Evolutionary conservation across 2,888 invertebrate genomes (phyloP).

Genomic region (Allolobophora icterica): DNA sequence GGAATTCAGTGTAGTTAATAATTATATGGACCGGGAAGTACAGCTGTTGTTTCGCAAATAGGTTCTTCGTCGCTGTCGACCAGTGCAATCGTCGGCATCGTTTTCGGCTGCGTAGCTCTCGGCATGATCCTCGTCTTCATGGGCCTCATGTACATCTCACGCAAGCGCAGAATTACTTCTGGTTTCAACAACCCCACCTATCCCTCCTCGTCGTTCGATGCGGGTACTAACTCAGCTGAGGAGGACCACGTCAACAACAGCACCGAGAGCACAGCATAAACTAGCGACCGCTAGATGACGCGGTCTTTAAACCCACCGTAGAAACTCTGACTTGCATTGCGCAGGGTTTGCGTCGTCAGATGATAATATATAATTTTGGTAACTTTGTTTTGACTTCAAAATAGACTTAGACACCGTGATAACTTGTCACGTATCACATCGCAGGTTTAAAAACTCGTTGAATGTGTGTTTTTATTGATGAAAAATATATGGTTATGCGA

Average conservation of each 20-base stretch:
- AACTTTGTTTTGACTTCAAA: not conserved
- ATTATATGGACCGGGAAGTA: not conserved
- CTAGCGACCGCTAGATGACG: not conserved
- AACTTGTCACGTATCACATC: not conserved
- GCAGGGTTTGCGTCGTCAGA: not conserved
- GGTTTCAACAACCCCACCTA: not conserved
- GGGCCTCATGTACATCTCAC: constrained; percentile 17
- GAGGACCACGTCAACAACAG: not conserved
- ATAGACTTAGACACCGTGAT: not conserved
- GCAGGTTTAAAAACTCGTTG: too few relatives aligned
- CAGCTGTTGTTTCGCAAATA: not conserved
- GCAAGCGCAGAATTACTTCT: not conserved
- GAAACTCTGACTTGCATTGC: not conserved
- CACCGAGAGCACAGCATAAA: constrained; percentile 1
- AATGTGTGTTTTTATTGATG: not conserved
- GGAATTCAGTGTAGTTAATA: not conserved
- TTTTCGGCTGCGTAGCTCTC: constrained; percentile 10
- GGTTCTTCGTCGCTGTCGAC: constrained; percentile 21
- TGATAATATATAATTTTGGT: not conserved
- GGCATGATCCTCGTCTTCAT: constrained; percentile 19
- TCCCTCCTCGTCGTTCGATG: not conserved
- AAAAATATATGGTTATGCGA: not conserved
- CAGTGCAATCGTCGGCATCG: constrained; percentile 31
- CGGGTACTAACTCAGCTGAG: not conserved
- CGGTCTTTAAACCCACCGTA: not conserved